phyloP scores from a whole-genome alignment of 2,888 invertebrate genomes.

The Sepioteuthis lessoniana region DNA sequence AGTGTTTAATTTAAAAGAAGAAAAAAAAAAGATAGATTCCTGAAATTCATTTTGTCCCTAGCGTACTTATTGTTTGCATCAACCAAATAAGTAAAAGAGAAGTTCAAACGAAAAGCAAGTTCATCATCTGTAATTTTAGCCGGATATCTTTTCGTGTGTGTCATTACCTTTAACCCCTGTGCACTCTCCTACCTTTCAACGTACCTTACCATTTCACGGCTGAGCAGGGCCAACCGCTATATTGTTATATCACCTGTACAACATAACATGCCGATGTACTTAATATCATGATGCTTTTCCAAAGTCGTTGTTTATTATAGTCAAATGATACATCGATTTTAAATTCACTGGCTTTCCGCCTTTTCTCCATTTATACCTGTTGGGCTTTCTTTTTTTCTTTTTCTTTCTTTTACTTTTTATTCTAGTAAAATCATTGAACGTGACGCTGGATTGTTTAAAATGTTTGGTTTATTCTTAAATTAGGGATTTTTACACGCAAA shows the following conservation, averaged over 20 bases:
- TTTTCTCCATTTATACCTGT: neutral
- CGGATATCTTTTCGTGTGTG: neutral
- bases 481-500: too few relatives aligned
- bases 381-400: too few relatives aligned
- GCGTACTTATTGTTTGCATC: conserved; percentile 2
- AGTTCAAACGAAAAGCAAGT: conserved; percentile 20
- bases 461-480: too few relatives aligned
- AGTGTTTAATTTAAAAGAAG: neutral
- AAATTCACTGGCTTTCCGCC: neutral
- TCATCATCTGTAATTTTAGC: conserved; percentile 4
- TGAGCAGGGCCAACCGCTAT: neutral
- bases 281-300: neutral
- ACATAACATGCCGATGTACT: conserved; percentile 33
- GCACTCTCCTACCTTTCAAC: neutral
- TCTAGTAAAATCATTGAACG: neutral
- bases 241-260: conserved; percentile 18
- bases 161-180: conserved; percentile 33
- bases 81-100: neutral
- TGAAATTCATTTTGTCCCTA: neutral
- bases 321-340: conserved; percentile 16
- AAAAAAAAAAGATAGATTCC: neutral
- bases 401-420: neutral
- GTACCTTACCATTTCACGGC: conserved; percentile 33
- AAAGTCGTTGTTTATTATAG: neutral
- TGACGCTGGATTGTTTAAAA: neutral